phyloP scores from a whole-genome alignment of 1,140 invertebrate genomes.

The Drosophila busckii region DNA sequence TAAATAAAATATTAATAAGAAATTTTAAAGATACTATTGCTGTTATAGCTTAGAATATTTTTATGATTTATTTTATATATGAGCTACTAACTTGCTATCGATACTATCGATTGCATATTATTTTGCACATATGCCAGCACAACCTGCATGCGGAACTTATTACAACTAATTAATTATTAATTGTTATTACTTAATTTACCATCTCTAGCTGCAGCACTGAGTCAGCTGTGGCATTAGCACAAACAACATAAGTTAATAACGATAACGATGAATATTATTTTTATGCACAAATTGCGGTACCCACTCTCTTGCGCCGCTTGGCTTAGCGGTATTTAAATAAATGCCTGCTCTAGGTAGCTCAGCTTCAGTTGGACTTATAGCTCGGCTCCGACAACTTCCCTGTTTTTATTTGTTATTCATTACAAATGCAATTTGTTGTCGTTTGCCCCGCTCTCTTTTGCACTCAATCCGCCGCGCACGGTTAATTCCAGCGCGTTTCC shows the following conservation, averaged over 20 bases:
- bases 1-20: too few species aligned
- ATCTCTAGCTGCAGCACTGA: neutral
- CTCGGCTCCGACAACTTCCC: neutral
- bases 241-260: slow-evolving; percentile 76
- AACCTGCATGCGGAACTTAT: too few species aligned
- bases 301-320: neutral
- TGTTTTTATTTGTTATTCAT: slow-evolving; percentile 34
- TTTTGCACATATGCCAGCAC: too few species aligned
- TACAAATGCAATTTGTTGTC: slow-evolving; percentile 39
- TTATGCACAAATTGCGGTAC: slow-evolving; percentile 62
- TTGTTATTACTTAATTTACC: neutral
- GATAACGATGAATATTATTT: slow-evolving; percentile 78
- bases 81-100: too few species aligned
- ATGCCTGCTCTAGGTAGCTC: slow-evolving; percentile 24
- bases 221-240: slow-evolving; percentile 48
- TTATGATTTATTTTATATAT: too few species aligned
- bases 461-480: too few species aligned
- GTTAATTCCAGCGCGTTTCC: slow-evolving; percentile 22
- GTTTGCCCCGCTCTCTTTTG: slow-evolving; percentile 13
- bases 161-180: too few species aligned
- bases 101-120: too few species aligned
- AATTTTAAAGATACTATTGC: too few species aligned
- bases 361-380: slow-evolving; percentile 16
- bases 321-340: slow-evolving; percentile 46
- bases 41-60: too few species aligned